Conservation (phyloP, 2,888 invertebrate species). For the Agrochola litura region DNA sequence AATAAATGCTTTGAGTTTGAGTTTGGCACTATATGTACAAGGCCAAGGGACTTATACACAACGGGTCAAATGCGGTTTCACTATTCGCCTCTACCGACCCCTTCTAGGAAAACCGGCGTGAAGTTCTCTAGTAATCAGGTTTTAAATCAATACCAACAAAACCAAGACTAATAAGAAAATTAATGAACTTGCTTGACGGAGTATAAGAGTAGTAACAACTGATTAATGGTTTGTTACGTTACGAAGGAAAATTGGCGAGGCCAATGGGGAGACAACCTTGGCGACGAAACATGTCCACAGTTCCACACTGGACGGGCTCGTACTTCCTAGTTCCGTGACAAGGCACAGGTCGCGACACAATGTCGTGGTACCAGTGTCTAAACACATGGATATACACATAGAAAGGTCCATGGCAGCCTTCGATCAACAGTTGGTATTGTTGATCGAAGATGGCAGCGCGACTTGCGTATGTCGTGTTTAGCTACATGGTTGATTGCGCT, state of each 20-base stretch:
- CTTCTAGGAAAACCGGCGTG: not conserved
- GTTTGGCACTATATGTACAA: too few species aligned
- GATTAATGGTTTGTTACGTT: constrained; percentile 41
- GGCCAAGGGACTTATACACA: not conserved
- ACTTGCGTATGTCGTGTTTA: not conserved
- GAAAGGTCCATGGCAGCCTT: not conserved
- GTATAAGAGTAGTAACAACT: constrained; percentile 31
- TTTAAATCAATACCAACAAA: constrained; percentile 44
- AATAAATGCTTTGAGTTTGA: too few species aligned
- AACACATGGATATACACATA: not conserved
- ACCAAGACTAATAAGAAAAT: constrained; percentile 44
- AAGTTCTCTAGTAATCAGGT: constrained; percentile 24
- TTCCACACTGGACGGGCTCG: not conserved
- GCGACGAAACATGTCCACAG: constrained; percentile 15
- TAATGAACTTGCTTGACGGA: constrained; percentile 40
- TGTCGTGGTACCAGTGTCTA: constrained; percentile 2
- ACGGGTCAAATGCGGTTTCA: not conserved
- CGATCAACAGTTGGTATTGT: too few species aligned
- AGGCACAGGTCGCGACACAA: not conserved
- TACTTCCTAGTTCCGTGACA: constrained; percentile 18
- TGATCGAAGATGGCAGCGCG: too few species aligned
- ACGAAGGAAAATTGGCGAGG: constrained; percentile 1
- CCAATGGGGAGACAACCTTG: not conserved
- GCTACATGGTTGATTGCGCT: not conserved
- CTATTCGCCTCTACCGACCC: not conserved